These are phyloP conservation scores for Heliconius erato DNA, from an alignment of 2,888 invertebrate genomes.

Conservation along the genomic window DNA sequence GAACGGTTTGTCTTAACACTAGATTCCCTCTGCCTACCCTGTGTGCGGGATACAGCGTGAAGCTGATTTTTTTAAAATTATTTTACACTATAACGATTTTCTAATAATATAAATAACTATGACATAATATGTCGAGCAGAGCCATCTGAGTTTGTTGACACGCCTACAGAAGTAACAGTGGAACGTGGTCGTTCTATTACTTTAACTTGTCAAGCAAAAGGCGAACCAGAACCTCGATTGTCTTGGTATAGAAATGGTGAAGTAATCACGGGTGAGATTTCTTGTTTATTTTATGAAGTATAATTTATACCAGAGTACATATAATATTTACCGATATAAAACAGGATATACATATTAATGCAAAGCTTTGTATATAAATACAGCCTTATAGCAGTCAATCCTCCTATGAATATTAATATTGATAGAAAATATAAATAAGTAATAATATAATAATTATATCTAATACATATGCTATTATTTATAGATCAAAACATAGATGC, in stretches of 20 bases:
- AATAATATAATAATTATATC: too few relatives aligned
- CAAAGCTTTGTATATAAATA: not conserved
- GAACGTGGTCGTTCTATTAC: conserved; percentile 73
- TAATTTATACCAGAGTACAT: too few relatives aligned
- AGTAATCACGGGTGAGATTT: conserved; percentile 63
- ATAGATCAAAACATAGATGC: conserved; percentile 38
- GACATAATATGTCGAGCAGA: conserved; percentile 56
- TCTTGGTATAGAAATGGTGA: conserved; percentile 67
- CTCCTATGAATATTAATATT: not conserved
- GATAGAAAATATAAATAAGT: not conserved
- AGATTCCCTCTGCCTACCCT: too few relatives aligned
- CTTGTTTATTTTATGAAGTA: not conserved
- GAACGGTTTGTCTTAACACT: too few relatives aligned
- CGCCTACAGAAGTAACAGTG: conserved; percentile 62
- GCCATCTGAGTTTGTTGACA: conserved; percentile 69
- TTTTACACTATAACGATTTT: too few relatives aligned
- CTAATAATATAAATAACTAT: too few relatives aligned
- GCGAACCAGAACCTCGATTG: conserved; percentile 73
- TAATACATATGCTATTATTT: not conserved
- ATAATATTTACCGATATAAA: too few relatives aligned
- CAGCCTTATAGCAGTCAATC: not conserved
- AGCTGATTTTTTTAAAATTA: too few relatives aligned
- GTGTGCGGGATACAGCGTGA: too few relatives aligned
- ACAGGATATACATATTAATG: too few relatives aligned
- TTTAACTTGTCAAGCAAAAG: conserved; percentile 70